These are phyloP conservation scores for Emydocephalus ijimae DNA, from an alignment of 2,113 vertebrate genomes.

Conservation along the genomic window DNA sequence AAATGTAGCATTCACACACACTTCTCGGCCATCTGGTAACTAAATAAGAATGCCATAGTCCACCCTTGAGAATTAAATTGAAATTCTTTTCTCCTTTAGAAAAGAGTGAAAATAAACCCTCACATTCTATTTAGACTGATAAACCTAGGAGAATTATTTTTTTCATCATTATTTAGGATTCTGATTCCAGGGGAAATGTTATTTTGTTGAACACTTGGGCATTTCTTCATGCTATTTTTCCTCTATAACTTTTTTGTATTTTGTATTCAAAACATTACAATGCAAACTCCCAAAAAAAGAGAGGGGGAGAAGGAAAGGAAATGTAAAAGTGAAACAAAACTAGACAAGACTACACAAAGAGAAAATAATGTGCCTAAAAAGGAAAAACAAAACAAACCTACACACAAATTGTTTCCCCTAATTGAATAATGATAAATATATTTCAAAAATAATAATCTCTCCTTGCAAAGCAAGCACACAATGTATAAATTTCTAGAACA, in stretches of 20 bases:
- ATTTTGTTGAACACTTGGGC: neutral
- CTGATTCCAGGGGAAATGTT: neutral
- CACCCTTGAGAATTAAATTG: neutral
- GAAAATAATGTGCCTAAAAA: neutral
- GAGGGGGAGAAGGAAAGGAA: neutral
- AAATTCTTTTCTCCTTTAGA: neutral
- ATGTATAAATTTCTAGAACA: neutral
- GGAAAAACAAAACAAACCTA: neutral
- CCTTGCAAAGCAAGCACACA: neutral
- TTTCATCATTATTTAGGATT: neutral
- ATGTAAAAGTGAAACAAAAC: neutral
- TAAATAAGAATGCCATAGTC: neutral
- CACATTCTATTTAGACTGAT: neutral
- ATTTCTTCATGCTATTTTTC: neutral
- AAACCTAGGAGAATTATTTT: neutral
- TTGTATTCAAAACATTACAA: too few species aligned
- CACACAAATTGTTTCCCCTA: neutral
- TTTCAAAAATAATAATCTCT: neutral
- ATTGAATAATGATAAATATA: neutral
- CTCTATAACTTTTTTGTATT: neutral
- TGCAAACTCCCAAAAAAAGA: neutral
- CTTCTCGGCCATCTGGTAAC: neutral
- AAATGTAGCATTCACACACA: neutral
- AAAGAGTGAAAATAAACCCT: neutral
- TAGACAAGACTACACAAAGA: neutral